Evolutionary conservation across 2,797 vertebrate genomes (phyloP).

Genomic region (Falco peregrinus): DNA sequence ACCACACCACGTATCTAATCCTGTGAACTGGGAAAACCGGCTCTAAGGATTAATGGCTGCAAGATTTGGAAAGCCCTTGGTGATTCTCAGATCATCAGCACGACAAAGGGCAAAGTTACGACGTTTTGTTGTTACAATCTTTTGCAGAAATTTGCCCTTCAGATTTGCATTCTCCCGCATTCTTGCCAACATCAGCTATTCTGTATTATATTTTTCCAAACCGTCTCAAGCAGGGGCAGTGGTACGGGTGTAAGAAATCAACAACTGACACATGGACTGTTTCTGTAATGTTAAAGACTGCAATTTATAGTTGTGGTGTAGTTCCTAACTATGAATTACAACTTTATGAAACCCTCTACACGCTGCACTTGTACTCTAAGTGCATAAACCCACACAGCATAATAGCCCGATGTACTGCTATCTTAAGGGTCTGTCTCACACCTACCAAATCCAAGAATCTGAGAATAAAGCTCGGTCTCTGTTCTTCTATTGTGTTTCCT

Average conservation of each 20-base stretch:
- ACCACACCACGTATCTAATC: background rate
- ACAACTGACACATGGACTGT: background rate
- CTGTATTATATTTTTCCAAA: background rate
- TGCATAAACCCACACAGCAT: constrained; percentile 12
- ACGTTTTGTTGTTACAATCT: background rate
- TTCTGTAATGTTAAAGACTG: constrained; percentile 30
- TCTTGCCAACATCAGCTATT: background rate
- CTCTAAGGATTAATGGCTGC: background rate
- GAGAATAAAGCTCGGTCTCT: constrained; percentile 10
- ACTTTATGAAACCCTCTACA: constrained; percentile 3
- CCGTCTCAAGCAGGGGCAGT: background rate
- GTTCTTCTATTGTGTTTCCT: constrained; percentile 11
- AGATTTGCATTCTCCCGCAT: background rate
- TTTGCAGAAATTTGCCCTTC: background rate
- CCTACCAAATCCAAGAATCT: constrained; percentile 22
- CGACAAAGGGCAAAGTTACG: background rate
- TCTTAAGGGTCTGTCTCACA: constrained; percentile 18
- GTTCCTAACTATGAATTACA: constrained; percentile 13
- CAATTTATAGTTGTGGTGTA: constrained; percentile 1
- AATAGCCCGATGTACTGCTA: background rate
- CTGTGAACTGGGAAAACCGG: background rate
- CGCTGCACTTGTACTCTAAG: background rate
- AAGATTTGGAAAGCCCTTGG: background rate
- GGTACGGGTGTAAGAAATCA: background rate
- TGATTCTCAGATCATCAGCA: background rate